phyloP scores from a whole-genome alignment of 2,888 invertebrate species.

The Drosophila nr. medialis region DNA sequence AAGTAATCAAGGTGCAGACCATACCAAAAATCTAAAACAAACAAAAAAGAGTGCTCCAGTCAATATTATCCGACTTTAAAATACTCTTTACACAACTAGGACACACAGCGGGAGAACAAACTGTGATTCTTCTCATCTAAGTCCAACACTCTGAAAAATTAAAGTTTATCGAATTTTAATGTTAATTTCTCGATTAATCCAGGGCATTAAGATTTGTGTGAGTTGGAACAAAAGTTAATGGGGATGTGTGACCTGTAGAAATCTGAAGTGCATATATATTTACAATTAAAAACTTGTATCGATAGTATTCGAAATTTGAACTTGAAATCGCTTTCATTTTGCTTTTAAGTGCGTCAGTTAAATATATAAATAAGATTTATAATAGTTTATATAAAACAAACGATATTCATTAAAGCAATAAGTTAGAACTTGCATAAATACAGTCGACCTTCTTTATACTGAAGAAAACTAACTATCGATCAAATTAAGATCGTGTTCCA shows the following conservation, averaged over 20 bases:
- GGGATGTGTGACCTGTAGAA: neutral
- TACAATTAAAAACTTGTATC: no score
- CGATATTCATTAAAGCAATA: neutral
- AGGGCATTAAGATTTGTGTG: neutral
- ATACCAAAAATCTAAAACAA: slow-evolving; percentile 3
- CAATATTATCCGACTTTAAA: neutral
- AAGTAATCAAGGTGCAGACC: slow-evolving; percentile 49
- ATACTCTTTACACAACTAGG: neutral
- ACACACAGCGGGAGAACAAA: neutral
- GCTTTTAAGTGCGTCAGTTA: no score
- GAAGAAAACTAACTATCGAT: rapidly evolving
- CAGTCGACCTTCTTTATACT: neutral
- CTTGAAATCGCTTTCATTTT: neutral
- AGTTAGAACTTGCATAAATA: neutral
- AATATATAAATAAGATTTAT: neutral
- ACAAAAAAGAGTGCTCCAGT: neutral
- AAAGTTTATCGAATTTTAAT: neutral
- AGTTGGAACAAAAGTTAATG: neutral
- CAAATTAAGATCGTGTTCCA: neutral
- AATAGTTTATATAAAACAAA: neutral
- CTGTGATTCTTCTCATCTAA: no score
- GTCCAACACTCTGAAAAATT: neutral
- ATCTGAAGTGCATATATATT: neutral
- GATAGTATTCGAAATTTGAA: neutral
- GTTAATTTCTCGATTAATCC: neutral